Evolutionary conservation across 2,113 vertebrate species (phyloP), one percentile per base, ranked within the genome.

Genomic region (Tamias sibiricus): DNA sequence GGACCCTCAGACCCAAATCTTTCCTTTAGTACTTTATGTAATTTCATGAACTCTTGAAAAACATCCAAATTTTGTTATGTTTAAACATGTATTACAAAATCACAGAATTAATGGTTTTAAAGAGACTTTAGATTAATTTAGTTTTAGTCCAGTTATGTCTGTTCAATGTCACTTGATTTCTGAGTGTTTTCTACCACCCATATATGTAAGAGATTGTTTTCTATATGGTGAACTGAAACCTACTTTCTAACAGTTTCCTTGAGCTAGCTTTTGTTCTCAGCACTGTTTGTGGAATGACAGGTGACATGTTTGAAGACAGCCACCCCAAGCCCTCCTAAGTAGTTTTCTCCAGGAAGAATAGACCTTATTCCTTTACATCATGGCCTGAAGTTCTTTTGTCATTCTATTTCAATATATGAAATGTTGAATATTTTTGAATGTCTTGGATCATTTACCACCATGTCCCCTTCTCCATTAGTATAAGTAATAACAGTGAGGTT

Each of bases 291-390:
- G n/a, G 24, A 84, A 54, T 87, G 57, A 62, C 4, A 81, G 22
- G n/a, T 92, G 26, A 42, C 6, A 6, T 69, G 24, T 96, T 69
- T 64, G 74, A 75, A 87, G 90, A 84, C 14, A 71, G 40, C 66
- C 42, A 59, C 64, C 54, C 6, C 30, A 6, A 75, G 28, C 75
- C 37, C 10, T 76, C 26, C 49, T 72, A 76, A 59, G 68, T 80
- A 91, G 19, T 93, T 97, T 93, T 86, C 82, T 95, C 59, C n/a
- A 62, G n/a, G 20, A 84, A 77, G 10, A 93, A 54, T n/a, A 88
- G 9, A 47, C 4, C 30, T 49, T 62, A 8, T 92, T 94, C 40
- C 17, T 89, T 20, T 92, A 24, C 64, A 77, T 85, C 20, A 28
- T 94, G 83, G 13, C 71, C 92, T 86, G 35, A 59, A 28, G 11